Evolutionary conservation across 2,888 invertebrate genomes (phyloP), one percentile per base, ranked within the genome.

Genomic region (Serripes groenlandicus): DNA sequence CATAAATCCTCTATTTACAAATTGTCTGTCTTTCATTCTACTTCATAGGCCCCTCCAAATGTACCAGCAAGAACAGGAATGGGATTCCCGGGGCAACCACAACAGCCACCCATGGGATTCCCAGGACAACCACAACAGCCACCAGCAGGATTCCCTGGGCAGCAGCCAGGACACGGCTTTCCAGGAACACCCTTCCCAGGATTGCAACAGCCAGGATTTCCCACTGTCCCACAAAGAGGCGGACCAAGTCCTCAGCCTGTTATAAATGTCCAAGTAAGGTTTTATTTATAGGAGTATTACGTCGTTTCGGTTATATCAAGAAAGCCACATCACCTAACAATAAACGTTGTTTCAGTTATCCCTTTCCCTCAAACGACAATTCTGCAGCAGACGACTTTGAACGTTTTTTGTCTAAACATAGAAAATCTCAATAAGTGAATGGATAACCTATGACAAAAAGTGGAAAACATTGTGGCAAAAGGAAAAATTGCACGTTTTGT

Each of bases 111-210:
- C 1, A 26, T 72, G 34, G 82, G 85, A 68, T 83, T 83, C 72
- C 78, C 72, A 7, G 73, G 73, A 26, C 52, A n/a, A 56, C 56
- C 21, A 49, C 70, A 1, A 23, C 74, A 70, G 32, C 70, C 54
- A n/a, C 60, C 56, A 30, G 71, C 32, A 21, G 66, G 32, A 18
- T 68, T 58, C 21, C 76, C 76, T n/a, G 64, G n/a, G 26, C 66
- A 66, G 26, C 78, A 64, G 35, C 73, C 73, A 28, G 74, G 32
- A 0, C 56, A 35, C 52, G 71, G 52, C 35, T 71, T 37, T 62
- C 71, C 84, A 58, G 60, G 81, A 9, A 77, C 87, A 49, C 80
- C 82, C 9, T 84, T 83, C 49, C 86, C 83, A 64, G 86, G 82
- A 37, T 77, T 49, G 49, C 64, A 70, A 34, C 64, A 37, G n/a